Evolutionary conservation across 2,113 vertebrate genomes (phyloP).

Genomic region (Mobula birostris): DNA sequence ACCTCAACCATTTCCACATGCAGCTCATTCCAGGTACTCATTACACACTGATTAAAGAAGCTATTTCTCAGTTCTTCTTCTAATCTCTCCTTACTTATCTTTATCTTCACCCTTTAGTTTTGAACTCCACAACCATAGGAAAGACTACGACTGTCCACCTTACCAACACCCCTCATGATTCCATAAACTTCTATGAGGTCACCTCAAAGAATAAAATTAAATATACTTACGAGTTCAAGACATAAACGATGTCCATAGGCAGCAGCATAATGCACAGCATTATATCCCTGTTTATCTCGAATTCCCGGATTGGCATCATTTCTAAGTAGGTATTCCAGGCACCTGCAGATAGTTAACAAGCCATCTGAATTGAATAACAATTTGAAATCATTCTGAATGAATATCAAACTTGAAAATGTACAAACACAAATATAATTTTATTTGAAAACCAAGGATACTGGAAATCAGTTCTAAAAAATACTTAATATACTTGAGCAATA

Average conservation of each 20-base stretch:
- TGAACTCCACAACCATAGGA: too few species aligned
- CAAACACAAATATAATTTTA: background rate
- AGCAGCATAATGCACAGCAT: constrained; percentile 86
- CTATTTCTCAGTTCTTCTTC: too few species aligned
- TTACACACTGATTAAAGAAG: too few species aligned
- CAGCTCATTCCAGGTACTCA: too few species aligned
- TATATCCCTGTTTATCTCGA: constrained; percentile 94
- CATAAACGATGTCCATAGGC: constrained; percentile 66
- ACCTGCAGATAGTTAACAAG: constrained; percentile 58
- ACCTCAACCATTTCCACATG: too few species aligned
- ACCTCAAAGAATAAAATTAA: background rate
- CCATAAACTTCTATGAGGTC: too few species aligned
- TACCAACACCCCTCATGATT: too few species aligned
- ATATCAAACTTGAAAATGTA: background rate
- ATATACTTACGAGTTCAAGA: constrained; percentile 66
- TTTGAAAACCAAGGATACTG: background rate
- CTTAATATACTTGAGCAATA: background rate
- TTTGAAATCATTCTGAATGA: background rate
- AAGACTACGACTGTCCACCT: too few species aligned
- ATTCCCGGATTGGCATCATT: constrained; percentile 96
- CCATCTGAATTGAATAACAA: background rate
- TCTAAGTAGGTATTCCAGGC: constrained; percentile 94
- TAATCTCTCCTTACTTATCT: too few species aligned
- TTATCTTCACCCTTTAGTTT: too few species aligned
- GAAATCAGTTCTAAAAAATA: background rate